Base-by-base conservation (phyloP, 2,797 vertebrate genomes). In the Ptychadena robeensis region DNA sequence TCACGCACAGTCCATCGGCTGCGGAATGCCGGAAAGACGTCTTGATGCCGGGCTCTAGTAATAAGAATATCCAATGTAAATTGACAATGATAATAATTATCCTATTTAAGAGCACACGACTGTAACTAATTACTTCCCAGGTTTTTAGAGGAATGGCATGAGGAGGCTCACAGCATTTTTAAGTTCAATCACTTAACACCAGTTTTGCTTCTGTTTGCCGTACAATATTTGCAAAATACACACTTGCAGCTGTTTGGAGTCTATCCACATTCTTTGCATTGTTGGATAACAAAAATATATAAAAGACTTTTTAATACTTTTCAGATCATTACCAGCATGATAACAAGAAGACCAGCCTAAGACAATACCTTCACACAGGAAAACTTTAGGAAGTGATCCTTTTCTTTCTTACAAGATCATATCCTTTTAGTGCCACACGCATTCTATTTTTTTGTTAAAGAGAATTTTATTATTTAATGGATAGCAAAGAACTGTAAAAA, bases 81-180 rank as follows among this genome's bases (percentile, higher is more conserved):
- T 40, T 37, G 53, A 10, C n/a, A 57, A 37, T 53, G 22, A 65
- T 22, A 31, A 34, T 65, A 66, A 73, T 73, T 73, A 44, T 81
- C n/a, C 14, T 70, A 18, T 48, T 82, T 65, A 66, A 12, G 4
- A 11, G 35, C 38, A 72, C 28, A 15, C 38, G 22, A 82, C 73
- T 77, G 81, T 72, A 68, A 78, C 81, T 83, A 78, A 72, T 83
- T 72, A 78, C 74, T 78, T 83, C 57, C 74, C 70, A 78, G 34
- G 64, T 76, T 59, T 63, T 27, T 70, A 34, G 10, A 67, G 64
- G 32, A 76, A 67, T 27, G 25, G 25, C 37, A 78, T 14, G 61
- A 66, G 37, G 14, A 18, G 14, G 38, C 69, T 34, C 28, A 25
- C 48, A 37, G 57, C 28, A 57, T 59, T 30, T 70, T 53, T n/a